Base-by-base conservation (phyloP, 2,797 vertebrate species). In the Microctenopoma lineatum region DNA sequence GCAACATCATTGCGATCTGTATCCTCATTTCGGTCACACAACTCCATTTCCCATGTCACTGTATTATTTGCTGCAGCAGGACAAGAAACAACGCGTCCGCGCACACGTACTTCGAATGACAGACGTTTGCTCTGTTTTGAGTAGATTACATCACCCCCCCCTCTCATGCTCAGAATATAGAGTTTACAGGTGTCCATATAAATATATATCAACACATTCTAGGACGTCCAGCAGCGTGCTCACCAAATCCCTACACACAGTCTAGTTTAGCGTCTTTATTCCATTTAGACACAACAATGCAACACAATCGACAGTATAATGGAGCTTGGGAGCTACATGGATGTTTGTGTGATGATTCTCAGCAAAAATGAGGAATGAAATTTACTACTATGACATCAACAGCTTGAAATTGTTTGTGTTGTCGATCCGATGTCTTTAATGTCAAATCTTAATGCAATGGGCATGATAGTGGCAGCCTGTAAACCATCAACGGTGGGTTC, bases 31-130 rank as follows among this genome's bases (percentile, higher is more conserved):
- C 12, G 2, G 80, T 47, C 48, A 21, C 46, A 45, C 7, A 45
- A 45, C 15, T 0, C 3, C 18, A 15, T 45, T n/a, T 32, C 32
- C 21, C 14, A 56, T 44, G 36, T 34, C 26, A 14, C 38, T 2
- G 21, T 41, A 1, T 25, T 1, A 12, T 50, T n/a, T 0, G 0
- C 38, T 55, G 25, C 47, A 48, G 51, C 5, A 41, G 29, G 13
- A 14, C 36, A 5, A 41, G 12, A 2, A 50, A 16, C 46, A 58
- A 44, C 27, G 16, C 3, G 8, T 21, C 13, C 44, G 42, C 8
- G 2, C 38, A 9, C 15, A 16, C 55, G 48, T 75, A 45, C 42
- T 84, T 80, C 55, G 59, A 63, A 87, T 85, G 80, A 38, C 59
- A 68, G 42, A 70, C 39, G 26, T 66, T 69, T 21, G 54, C 60